phyloP scores from a whole-genome alignment of 35 echinoderm and acorn worm species.

The Ophioderma brevispina region DNA sequence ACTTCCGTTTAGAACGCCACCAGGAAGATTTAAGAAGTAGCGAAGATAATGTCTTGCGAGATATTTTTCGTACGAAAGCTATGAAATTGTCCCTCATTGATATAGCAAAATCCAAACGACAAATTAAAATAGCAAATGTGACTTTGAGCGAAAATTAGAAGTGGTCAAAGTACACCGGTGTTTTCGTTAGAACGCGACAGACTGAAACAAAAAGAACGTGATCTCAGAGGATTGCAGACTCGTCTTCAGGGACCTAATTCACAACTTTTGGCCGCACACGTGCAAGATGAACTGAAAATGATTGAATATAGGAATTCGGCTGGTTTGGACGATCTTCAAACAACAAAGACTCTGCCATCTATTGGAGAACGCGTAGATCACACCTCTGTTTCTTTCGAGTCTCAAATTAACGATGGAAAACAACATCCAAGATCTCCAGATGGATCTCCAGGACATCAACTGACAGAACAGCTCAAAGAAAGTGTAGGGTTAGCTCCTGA shows the following conservation, averaged over 20 bases:
- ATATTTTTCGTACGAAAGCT: constrained; percentile 68
- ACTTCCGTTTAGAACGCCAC: constrained; percentile 31
- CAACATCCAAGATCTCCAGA: too few species aligned
- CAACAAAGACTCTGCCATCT: too few species aligned
- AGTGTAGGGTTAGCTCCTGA: too few species aligned
- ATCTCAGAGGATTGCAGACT: constrained; percentile 25
- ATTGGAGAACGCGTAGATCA: neutral
- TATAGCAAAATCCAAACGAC: constrained; percentile 48
- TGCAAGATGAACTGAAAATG: constrained; percentile 61
- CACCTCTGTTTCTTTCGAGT: neutral
- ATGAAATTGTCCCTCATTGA: constrained; percentile 69
- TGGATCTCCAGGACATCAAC: too few species aligned
- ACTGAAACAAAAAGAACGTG: constrained; percentile 48
- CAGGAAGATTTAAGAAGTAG: constrained; percentile 32
- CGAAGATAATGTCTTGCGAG: constrained; percentile 38
- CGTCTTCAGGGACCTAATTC: constrained; percentile 71
- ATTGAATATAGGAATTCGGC: constrained; percentile 41
- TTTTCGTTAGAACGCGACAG: constrained; percentile 60
- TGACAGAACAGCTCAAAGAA: too few species aligned
- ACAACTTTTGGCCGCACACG: constrained; percentile 45
- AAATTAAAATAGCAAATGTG: constrained; percentile 42
- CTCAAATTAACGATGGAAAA: too few species aligned
- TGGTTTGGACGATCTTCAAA: neutral
- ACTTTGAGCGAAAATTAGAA: constrained; percentile 60
- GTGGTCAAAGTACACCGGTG: constrained; percentile 54